Conservation (phyloP, 2,888 invertebrate genomes). For the Drosophila melanocephala region DNA sequence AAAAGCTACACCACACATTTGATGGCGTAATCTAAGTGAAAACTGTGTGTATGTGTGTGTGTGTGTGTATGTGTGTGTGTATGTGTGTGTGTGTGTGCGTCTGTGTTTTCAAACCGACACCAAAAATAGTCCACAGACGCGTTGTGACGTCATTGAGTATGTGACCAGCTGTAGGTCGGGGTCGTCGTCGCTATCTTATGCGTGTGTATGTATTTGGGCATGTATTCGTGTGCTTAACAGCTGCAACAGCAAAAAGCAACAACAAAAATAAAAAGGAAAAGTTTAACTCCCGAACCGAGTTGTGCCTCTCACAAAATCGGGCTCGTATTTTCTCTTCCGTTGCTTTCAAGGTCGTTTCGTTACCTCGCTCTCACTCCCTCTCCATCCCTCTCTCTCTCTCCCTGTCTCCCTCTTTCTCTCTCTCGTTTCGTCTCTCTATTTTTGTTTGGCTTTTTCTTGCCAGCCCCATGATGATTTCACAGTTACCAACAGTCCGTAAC, state of each 20-base stretch:
- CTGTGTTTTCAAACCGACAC: constrained; percentile 21
- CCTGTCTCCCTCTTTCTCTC: constrained; percentile 3
- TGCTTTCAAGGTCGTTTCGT: constrained; percentile 71
- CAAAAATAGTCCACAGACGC: constrained; percentile 51
- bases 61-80: background rate
- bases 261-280: constrained; percentile 17
- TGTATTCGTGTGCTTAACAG: constrained; percentile 29
- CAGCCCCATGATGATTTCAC: constrained; percentile 72
- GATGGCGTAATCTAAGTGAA: constrained; percentile 69
- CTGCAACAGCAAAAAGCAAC: constrained; percentile 14
- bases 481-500: constrained; percentile 38
- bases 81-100: constrained; percentile 2
- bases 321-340: constrained; percentile 32
- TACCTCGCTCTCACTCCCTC: constrained; percentile 11
- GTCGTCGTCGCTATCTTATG: constrained; percentile 47
- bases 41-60: background rate
- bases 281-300: constrained; percentile 38
- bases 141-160: constrained; percentile 77
- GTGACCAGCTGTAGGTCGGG: constrained; percentile 69
- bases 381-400: constrained; percentile 5
- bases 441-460: constrained; percentile 5
- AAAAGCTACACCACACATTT: constrained; percentile 18
- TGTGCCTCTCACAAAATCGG: constrained; percentile 57
- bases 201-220: background rate
- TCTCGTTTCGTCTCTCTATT: constrained; percentile 6